phyloP scores from a whole-genome alignment of 1,140 invertebrate genomes.

The Drosophila carrolli region DNA sequence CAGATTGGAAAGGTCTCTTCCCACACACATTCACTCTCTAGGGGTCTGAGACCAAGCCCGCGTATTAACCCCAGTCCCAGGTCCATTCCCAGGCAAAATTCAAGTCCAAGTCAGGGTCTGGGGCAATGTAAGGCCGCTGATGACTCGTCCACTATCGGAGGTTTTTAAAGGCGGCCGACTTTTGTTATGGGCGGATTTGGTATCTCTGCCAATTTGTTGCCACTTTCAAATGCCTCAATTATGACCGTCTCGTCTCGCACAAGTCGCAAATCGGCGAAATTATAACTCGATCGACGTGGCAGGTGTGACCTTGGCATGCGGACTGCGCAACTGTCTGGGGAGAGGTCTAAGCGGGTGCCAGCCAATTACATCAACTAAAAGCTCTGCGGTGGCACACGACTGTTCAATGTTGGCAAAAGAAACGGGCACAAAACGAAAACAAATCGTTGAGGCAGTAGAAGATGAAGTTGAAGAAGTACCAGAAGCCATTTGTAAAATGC shows the following conservation, averaged over 20 bases:
- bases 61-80: not conserved
- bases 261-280: slow-evolving; percentile 56
- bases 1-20: slow-evolving; percentile 22
- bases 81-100: slow-evolving; percentile 3
- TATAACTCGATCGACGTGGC: slow-evolving; percentile 49
- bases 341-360: slow-evolving; percentile 73
- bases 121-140: not conserved
- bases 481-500: no score
- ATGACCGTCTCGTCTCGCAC: slow-evolving; percentile 30
- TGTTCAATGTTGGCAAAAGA: not conserved
- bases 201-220: slow-evolving; percentile 37
- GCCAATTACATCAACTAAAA: slow-evolving; percentile 51
- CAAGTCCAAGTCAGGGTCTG: not conserved
- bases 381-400: slow-evolving; percentile 20
- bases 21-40: slow-evolving; percentile 17
- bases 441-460: slow-evolving; percentile 1
- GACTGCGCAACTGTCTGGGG: slow-evolving; percentile 35
- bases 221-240: slow-evolving; percentile 60
- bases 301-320: slow-evolving; percentile 43
- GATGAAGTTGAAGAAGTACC: not conserved
- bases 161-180: slow-evolving; percentile 8
- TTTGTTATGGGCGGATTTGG: slow-evolving; percentile 39
- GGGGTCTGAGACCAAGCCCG: slow-evolving; percentile 14
- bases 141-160: slow-evolving; percentile 34
- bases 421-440: slow-evolving; percentile 4